phyloP scores from a whole-genome alignment of 2,797 vertebrate species.

The Sebastes minor region DNA sequence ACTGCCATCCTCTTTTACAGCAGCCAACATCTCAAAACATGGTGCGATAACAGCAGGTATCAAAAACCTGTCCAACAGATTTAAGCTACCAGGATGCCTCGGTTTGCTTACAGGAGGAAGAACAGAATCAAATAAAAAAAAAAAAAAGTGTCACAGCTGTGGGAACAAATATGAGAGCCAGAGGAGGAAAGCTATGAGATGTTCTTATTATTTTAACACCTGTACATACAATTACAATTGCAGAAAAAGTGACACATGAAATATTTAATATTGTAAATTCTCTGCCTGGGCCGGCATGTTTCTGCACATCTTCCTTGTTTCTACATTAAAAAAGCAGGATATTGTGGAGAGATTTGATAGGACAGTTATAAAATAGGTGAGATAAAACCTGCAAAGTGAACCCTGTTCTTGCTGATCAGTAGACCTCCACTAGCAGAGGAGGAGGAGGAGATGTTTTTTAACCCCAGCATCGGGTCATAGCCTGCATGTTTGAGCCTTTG shows the following conservation, averaged over 20 bases:
- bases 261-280: neutral
- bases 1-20: neutral
- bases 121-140: neutral
- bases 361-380: neutral
- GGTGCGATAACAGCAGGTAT: neutral
- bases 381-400: neutral
- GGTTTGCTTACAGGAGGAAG: constrained; percentile 2
- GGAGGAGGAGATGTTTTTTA: constrained; percentile 13
- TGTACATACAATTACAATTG: neutral
- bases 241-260: neutral
- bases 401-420: neutral
- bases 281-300: neutral
- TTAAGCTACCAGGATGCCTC: neutral
- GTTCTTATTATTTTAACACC: constrained; percentile 3
- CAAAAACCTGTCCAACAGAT: neutral
- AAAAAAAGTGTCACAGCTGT: neutral
- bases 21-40: constrained; percentile 14
- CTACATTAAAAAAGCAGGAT: neutral
- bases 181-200: neutral
- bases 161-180: constrained; percentile 18
- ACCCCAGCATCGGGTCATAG: neutral
- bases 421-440: neutral
- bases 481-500: constrained; percentile 6
- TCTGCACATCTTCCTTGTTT: neutral
- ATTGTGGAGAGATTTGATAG: neutral